Percentiles rank a stretch among this genome's conserved stretches.
These are phyloP conservation scores for Panthera leo DNA, from an alignment of 2,113 vertebrate species.

Conservation along the genomic window DNA sequence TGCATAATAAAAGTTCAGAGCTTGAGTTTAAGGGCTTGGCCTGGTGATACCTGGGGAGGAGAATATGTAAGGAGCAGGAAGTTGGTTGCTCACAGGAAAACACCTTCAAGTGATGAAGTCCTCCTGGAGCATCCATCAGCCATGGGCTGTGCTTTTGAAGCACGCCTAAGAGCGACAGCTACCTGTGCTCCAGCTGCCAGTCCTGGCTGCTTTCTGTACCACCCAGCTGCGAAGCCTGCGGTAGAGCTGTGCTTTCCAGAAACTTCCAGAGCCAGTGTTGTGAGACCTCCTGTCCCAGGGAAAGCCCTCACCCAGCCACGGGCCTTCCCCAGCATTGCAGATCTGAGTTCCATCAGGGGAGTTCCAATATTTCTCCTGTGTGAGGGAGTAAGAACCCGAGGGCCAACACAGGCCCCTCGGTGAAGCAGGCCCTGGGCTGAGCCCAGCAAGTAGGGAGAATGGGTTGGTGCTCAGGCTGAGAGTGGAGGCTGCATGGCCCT, in stretches of 20 bases:
- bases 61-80: not conserved
- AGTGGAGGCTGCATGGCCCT: not conserved
- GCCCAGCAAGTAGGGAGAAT: not conserved
- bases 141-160: not conserved
- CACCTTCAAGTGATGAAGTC: not conserved
- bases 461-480: not conserved
- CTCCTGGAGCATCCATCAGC: not conserved
- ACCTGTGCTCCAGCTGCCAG: accelerated
- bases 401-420: not conserved
- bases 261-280: not conserved
- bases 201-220: too few species aligned
- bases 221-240: accelerated
- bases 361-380: not conserved
- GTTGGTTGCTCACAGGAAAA: not conserved
- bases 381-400: not conserved
- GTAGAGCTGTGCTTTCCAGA: not conserved
- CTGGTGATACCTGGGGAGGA: not conserved
- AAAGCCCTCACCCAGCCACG: not conserved
- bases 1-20: not conserved
- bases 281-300: not conserved
- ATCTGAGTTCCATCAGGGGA: not conserved
- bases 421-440: accelerated
- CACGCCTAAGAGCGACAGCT: not conserved
- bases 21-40: not conserved
- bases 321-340: not conserved